phyloP scores from a whole-genome alignment of 2,888 invertebrate genomes.

The Nemoura dubitans region DNA sequence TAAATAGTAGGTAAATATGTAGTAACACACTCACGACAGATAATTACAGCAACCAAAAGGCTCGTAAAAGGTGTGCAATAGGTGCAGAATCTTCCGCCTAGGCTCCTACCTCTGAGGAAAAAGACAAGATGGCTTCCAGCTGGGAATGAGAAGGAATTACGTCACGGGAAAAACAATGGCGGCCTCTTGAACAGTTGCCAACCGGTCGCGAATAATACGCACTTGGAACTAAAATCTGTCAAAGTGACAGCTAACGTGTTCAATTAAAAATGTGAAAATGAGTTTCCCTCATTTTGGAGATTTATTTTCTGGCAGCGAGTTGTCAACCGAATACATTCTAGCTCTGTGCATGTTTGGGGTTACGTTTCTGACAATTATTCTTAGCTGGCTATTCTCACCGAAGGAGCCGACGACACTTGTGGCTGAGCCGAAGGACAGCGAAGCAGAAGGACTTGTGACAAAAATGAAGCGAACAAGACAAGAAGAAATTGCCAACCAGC shows the following conservation, averaged over 20 bases:
- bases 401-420: neutral
- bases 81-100: slow-evolving; percentile 22
- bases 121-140: slow-evolving; percentile 36
- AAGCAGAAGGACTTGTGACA: slow-evolving; percentile 20
- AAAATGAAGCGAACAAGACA: slow-evolving; percentile 45
- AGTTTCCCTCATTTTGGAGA: slow-evolving; percentile 30
- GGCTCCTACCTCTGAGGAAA: slow-evolving; percentile 34
- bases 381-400: slow-evolving; percentile 37
- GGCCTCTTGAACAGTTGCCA: neutral
- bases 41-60: neutral
- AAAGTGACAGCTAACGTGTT: neutral
- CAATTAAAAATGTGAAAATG: slow-evolving; percentile 17
- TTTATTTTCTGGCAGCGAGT: neutral
- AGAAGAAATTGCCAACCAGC: slow-evolving; percentile 50
- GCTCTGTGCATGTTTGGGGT: neutral
- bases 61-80: neutral
- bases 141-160: neutral
- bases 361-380: neutral
- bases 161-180: slow-evolving; percentile 8
- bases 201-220: neutral
- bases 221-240: slow-evolving; percentile 3
- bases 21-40: neutral
- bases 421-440: neutral
- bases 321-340: neutral
- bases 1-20: neutral